Percentiles rank a stretch among this genome's conserved stretches.
These are phyloP conservation scores for Neogale vison DNA, from an alignment of 2,113 vertebrate genomes.

Conservation along the genomic window DNA sequence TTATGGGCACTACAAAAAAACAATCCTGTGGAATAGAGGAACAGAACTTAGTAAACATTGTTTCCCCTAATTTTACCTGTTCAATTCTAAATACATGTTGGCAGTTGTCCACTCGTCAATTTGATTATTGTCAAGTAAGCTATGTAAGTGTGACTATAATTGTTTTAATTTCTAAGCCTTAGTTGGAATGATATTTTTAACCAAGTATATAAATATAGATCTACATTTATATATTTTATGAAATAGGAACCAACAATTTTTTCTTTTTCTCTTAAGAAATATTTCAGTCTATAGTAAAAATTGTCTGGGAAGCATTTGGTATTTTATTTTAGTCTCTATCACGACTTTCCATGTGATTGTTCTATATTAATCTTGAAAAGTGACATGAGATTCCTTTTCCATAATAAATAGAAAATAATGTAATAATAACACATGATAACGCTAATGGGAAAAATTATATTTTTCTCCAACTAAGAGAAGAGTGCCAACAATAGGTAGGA, in stretches of 20 bases:
- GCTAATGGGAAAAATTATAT: slow-evolving; percentile 77
- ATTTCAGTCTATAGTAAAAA: neutral
- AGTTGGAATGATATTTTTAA: neutral
- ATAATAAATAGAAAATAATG: slow-evolving; percentile 79
- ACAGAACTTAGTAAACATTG: slow-evolving; percentile 25
- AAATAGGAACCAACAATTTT: neutral
- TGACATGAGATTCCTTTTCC: slow-evolving; percentile 49
- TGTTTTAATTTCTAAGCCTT: neutral
- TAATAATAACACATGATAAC: slow-evolving; percentile 79
- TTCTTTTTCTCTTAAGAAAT: neutral
- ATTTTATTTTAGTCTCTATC: slow-evolving; percentile 52
- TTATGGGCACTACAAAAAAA: slow-evolving; percentile 37
- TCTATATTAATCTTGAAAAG: slow-evolving; percentile 49
- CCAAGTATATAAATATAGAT: neutral
- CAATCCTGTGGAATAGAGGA: neutral
- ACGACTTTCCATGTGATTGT: slow-evolving; percentile 26
- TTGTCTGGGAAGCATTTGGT: neutral
- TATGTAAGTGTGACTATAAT: neutral
- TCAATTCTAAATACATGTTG: neutral
- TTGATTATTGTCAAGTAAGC: neutral
- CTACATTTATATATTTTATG: neutral
- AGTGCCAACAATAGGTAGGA: slow-evolving; percentile 84
- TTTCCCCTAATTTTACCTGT: neutral
- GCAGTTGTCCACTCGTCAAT: neutral
- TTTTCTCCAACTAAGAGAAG: slow-evolving; percentile 76